Conservation (phyloP, 1,140 invertebrate species). For the Uloborus diversus region DNA sequence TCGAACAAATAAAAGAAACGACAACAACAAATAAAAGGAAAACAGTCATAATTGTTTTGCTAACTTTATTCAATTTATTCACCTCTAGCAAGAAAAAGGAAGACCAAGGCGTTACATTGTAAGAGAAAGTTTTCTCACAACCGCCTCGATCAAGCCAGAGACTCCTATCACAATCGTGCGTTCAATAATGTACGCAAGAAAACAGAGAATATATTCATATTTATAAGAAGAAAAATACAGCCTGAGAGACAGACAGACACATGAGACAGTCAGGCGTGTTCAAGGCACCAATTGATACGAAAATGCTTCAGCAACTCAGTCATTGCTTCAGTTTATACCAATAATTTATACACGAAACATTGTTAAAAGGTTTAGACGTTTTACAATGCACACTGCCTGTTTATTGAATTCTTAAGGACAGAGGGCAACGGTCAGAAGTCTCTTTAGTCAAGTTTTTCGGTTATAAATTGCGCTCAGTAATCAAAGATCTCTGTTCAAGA, state of each 20-base stretch:
- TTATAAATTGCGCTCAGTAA: no score
- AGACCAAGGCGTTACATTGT: background rate
- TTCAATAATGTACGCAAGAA: slow-evolving; percentile 12
- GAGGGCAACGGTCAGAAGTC: no score
- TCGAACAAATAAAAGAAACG: no score
- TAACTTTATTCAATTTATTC: slow-evolving; percentile 25
- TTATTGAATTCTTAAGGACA: no score
- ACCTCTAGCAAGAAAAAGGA: slow-evolving; percentile 39
- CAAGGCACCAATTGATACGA: slow-evolving; percentile 50
- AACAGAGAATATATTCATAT: slow-evolving; percentile 15
- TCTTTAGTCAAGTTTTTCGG: no score
- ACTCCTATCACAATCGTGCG: slow-evolving; percentile 39
- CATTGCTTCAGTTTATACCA: no score
- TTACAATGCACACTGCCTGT: no score
- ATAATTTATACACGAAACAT: no score
- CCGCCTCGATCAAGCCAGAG: background rate
- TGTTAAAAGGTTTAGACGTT: no score
- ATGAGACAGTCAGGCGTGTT: slow-evolving; percentile 21
- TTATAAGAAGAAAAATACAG: slow-evolving; percentile 40
- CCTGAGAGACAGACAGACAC: slow-evolving; percentile 20
- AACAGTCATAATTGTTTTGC: slow-evolving; percentile 6
- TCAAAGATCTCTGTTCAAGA: no score
- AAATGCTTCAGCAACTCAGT: background rate
- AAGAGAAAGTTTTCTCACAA: background rate
- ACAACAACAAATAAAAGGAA: background rate